A percentile compares a stretch with the other conserved stretches of the same genome.
These are phyloP conservation scores for Scyliorhinus canicula DNA, from an alignment of 2,797 vertebrate genomes.

Conservation along the genomic window DNA sequence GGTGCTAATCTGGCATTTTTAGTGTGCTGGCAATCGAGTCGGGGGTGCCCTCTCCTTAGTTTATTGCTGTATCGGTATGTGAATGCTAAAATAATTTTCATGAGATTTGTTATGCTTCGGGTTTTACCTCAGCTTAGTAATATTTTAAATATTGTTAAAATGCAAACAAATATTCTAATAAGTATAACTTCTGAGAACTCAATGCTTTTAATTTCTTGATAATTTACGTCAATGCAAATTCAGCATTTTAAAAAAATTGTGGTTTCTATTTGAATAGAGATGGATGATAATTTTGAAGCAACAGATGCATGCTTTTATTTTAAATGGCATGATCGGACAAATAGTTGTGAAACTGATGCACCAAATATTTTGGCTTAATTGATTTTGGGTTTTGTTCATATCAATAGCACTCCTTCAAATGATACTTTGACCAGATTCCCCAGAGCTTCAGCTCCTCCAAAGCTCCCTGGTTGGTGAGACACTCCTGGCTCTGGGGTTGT, in stretches of 20 bases:
- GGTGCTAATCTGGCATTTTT: no score
- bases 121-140: background rate
- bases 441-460: constrained; percentile 63
- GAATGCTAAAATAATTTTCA: constrained; percentile 10
- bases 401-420: constrained; percentile 59
- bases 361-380: constrained; percentile 24
- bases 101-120: background rate
- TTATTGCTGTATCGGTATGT: background rate
- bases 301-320: background rate
- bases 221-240: background rate
- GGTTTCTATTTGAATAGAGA: background rate
- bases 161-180: background rate
- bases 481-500: constrained; percentile 49
- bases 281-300: background rate
- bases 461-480: constrained; percentile 69
- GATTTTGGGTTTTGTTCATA: constrained; percentile 40
- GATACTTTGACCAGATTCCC: constrained; percentile 70
- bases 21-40: no score
- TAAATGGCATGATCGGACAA: background rate
- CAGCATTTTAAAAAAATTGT: background rate
- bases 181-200: background rate
- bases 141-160: background rate
- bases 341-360: background rate
- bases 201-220: background rate
- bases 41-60: no score